phyloP scores from a whole-genome alignment of 2,888 invertebrate species.

The Agapetus fuscipes region DNA sequence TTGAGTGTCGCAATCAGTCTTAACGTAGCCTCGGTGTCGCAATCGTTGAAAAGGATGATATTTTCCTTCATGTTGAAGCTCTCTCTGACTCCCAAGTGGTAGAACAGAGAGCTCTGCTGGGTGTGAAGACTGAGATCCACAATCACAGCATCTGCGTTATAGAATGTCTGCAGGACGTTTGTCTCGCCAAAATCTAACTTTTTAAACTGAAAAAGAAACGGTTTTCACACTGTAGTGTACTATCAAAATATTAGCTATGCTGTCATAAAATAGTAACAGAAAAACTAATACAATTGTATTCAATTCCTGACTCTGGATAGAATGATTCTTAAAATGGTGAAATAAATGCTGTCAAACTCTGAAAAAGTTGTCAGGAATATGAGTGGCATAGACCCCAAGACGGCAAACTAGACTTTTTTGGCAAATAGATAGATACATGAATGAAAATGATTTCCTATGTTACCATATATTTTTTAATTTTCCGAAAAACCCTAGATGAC shows the following conservation, averaged over 20 bases:
- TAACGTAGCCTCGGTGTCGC: constrained; percentile 77
- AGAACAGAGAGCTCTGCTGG: constrained; percentile 90
- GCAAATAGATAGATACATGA: no score
- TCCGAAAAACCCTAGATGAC: no score
- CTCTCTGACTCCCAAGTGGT: constrained; percentile 95
- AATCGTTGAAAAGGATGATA: constrained; percentile 81
- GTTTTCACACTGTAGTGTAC: neutral
- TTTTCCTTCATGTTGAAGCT: constrained; percentile 97
- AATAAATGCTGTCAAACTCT: no score
- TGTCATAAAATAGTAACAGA: constrained; percentile 9
- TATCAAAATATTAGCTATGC: constrained; percentile 6
- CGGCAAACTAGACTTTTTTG: no score
- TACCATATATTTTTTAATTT: no score
- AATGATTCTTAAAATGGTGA: no score
- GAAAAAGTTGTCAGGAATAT: no score
- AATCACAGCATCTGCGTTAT: constrained; percentile 96
- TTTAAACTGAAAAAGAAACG: constrained; percentile 65
- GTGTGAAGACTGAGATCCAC: constrained; percentile 87
- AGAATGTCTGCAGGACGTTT: constrained; percentile 88
- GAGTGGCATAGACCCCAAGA: no score
- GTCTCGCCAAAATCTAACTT: constrained; percentile 97
- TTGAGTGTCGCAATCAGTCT: constrained; percentile 62
- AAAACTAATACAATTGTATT: constrained; percentile 1
- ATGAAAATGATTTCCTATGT: no score
- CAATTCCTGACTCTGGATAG: constrained; percentile 2